These are phyloP conservation scores for Agapostemon virescens DNA, from an alignment of 2,888 invertebrate species.

Conservation along the genomic window DNA sequence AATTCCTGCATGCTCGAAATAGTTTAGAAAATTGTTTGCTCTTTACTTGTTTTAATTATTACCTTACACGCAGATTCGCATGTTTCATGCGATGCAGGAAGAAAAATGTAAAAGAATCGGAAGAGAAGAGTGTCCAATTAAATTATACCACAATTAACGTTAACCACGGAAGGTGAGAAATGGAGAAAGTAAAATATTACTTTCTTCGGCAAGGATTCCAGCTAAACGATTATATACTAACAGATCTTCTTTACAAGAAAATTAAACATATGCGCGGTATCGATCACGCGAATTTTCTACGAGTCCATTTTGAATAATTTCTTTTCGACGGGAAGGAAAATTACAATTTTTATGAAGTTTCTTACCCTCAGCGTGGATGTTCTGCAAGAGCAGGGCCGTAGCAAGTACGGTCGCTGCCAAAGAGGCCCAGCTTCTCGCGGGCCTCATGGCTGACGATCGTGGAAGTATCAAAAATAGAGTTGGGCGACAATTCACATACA, in stretches of 20 bases:
- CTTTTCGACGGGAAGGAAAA: neutral
- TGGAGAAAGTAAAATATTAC: neutral
- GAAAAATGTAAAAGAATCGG: neutral
- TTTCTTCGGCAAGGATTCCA: neutral
- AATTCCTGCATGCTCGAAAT: neutral
- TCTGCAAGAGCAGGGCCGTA: constrained; percentile 71
- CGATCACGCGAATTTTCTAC: neutral
- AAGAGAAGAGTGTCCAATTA: neutral
- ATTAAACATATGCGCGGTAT: neutral
- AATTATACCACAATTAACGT: neutral
- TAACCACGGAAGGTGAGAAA: neutral
- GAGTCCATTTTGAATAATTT: too few species aligned
- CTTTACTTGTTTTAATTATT: neutral
- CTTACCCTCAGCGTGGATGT: constrained; percentile 77
- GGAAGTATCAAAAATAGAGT: constrained; percentile 22
- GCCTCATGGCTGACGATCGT: constrained; percentile 68
- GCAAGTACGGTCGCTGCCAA: constrained; percentile 73
- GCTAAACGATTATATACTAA: neutral
- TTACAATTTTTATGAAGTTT: neutral
- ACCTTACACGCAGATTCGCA: neutral
- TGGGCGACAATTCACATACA: constrained; percentile 59
- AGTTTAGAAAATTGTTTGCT: neutral
- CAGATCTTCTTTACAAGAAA: neutral
- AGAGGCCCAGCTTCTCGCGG: constrained; percentile 71
- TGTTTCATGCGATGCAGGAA: neutral